Evolutionary conservation across 2,113 vertebrate genomes (phyloP).

Genomic region (Naja naja): DNA sequence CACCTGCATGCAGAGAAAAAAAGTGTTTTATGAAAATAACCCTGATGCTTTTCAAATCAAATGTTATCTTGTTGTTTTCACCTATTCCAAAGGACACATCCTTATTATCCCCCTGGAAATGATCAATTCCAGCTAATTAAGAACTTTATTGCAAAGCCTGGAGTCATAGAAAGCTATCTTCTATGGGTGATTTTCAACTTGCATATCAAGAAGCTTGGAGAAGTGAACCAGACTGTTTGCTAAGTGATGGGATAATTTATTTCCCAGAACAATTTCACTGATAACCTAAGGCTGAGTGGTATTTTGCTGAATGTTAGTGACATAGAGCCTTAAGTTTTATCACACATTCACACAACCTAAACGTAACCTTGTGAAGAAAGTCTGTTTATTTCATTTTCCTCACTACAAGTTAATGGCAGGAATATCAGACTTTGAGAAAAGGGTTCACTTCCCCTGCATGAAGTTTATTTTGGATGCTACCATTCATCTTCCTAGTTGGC

Average conservation of each 20-base stretch:
- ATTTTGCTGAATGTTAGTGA: slow-evolving; percentile 2
- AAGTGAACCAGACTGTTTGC: slow-evolving; percentile 16
- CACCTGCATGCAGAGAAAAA: not conserved
- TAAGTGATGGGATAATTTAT: slow-evolving; percentile 20
- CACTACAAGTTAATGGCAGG: not conserved
- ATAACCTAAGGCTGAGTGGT: slow-evolving; percentile 30
- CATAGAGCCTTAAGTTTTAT: not conserved
- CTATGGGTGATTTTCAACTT: slow-evolving; percentile 30
- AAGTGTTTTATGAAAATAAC: not conserved
- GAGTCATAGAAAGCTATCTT: slow-evolving; percentile 30
- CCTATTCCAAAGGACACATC: slow-evolving; percentile 14
- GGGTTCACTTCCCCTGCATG: not conserved
- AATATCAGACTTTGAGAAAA: not conserved
- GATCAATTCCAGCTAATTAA: slow-evolving; percentile 38
- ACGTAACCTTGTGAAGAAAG: not conserved
- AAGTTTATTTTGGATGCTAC: not conserved
- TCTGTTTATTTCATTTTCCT: not conserved
- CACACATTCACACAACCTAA: not conserved
- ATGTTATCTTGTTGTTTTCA: slow-evolving; percentile 9
- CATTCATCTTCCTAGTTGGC: not conserved
- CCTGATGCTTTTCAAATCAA: not conserved
- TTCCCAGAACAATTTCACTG: slow-evolving; percentile 32
- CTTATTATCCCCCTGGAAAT: slow-evolving; percentile 28
- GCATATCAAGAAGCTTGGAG: slow-evolving; percentile 26
- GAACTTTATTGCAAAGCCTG: slow-evolving; percentile 25